Percentiles rank a stretch among this genome's conserved stretches.
Evolutionary conservation across 2,113 vertebrate genomes (phyloP).

Genomic region (Bufo gargarizans): DNA sequence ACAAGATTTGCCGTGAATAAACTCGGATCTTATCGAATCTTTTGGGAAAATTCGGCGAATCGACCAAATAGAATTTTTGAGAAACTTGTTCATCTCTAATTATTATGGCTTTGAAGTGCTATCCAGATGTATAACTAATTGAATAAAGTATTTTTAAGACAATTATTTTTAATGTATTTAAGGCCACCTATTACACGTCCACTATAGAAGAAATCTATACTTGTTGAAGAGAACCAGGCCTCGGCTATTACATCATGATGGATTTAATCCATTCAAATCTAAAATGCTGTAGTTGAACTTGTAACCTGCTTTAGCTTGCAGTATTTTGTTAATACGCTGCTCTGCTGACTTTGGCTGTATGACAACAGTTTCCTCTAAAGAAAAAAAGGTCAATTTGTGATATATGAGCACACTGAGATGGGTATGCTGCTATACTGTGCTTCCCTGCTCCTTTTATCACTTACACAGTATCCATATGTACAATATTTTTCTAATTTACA

Average conservation of each 20-base stretch:
- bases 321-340: constrained; percentile 9
- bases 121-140: constrained; percentile 12
- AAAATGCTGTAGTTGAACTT: constrained; percentile 38
- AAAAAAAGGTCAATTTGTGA: constrained; percentile 6
- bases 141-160: background rate
- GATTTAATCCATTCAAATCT: constrained; percentile 48
- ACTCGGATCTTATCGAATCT: no score
- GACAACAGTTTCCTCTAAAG: constrained; percentile 19
- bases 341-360: constrained; percentile 22
- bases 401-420: constrained; percentile 18
- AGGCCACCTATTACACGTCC: background rate
- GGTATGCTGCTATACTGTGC: background rate
- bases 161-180: constrained; percentile 34
- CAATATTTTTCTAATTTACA: background rate
- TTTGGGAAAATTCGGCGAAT: no score
- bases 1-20: no score
- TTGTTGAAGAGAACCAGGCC: constrained; percentile 24
- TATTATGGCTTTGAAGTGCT: background rate
- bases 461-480: background rate
- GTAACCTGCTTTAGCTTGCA: constrained; percentile 22
- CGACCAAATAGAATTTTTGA: no score
- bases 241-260: background rate
- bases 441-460: background rate
- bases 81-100: background rate
- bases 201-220: background rate